phyloP scores from a whole-genome alignment of 2,888 invertebrate genomes.

The Herminia tarsipennalis region DNA sequence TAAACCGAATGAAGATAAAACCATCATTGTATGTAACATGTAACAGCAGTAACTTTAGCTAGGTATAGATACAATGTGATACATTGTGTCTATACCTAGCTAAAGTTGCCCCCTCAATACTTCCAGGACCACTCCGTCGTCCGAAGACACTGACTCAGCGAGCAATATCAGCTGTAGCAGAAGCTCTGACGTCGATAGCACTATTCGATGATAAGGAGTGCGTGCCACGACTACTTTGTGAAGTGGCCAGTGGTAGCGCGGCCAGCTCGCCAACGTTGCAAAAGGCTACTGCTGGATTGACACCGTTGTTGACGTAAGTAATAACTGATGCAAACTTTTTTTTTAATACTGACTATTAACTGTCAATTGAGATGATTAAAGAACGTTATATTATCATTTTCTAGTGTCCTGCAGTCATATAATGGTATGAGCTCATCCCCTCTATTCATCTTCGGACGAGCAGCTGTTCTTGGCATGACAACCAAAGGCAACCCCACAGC shows the following conservation, averaged over 20 bases:
- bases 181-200: constrained; percentile 75
- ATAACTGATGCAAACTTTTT: background rate
- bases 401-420: constrained; percentile 86
- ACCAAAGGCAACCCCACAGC: constrained; percentile 85
- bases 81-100: too few species aligned
- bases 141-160: constrained; percentile 59
- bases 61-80: too few species aligned
- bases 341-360: too few species aligned
- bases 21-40: too few species aligned
- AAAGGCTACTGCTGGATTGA: constrained; percentile 75
- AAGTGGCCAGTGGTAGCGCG: constrained; percentile 87
- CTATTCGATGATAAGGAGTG: constrained; percentile 92
- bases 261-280: constrained; percentile 53
- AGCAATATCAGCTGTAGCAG: constrained; percentile 67
- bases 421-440: constrained; percentile 86
- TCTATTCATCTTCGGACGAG: constrained; percentile 90
- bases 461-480: constrained; percentile 90
- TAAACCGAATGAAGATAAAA: too few species aligned
- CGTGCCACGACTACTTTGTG: constrained; percentile 92
- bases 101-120: too few species aligned
- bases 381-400: constrained; percentile 24
- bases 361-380: too few species aligned
- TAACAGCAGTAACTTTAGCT: too few species aligned
- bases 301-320: constrained; percentile 87
- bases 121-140: constrained; percentile 56